Evolutionary conservation across 2,888 invertebrate species (phyloP).

Genomic region (Drosophila neotestacea): DNA sequence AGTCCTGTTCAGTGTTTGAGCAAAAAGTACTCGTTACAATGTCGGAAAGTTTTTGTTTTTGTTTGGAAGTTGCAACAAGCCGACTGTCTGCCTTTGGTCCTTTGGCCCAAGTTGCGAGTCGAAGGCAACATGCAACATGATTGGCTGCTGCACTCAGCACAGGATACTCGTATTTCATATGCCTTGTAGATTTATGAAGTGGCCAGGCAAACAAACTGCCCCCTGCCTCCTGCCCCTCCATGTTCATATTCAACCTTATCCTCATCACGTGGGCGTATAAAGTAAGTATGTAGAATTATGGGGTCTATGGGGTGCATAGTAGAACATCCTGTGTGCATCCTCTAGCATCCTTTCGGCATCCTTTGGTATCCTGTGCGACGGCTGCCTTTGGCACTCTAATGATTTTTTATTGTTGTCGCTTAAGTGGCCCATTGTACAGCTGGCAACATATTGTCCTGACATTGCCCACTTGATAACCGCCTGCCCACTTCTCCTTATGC

Average conservation of each 20-base stretch:
- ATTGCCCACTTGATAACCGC: conserved; percentile 38
- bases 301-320: neutral
- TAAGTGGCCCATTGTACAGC: conserved; percentile 78
- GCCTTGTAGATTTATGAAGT: conserved; percentile 79
- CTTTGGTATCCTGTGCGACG: conserved; percentile 32
- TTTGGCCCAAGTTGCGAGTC: conserved; percentile 1
- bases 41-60: conserved; percentile 60
- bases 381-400: conserved; percentile 75
- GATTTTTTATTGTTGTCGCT: conserved; percentile 78
- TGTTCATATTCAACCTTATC: neutral
- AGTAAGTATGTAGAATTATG: neutral
- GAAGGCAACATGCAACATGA: conserved; percentile 66
- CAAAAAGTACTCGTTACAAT: conserved; percentile 54
- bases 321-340: conserved; percentile 1
- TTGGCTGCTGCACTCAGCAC: conserved; percentile 69
- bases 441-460: conserved; percentile 72
- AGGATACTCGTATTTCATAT: conserved; percentile 79
- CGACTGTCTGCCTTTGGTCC: conserved; percentile 1
- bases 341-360: conserved; percentile 39
- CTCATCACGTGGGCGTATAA: conserved; percentile 35
- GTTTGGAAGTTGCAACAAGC: conserved; percentile 7
- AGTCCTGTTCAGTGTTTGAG: conserved; percentile 25
- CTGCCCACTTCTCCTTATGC: neutral
- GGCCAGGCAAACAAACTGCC: conserved; percentile 46
- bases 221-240: neutral